Base-by-base conservation (phyloP, 1,140 invertebrate genomes). In the Spodoptera litura region DNA sequence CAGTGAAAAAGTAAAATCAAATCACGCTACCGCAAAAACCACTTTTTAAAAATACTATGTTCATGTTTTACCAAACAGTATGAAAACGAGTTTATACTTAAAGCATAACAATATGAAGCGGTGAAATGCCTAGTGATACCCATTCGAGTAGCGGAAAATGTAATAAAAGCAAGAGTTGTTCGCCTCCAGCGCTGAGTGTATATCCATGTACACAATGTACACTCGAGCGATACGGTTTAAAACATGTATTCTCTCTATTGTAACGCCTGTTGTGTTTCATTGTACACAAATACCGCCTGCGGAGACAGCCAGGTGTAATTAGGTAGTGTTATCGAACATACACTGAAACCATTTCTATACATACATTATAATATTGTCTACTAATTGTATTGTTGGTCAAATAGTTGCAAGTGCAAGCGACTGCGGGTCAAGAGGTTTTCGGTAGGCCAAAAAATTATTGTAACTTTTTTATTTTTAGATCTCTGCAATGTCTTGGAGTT, bases 151-250 rank as follows among this genome's bases (percentile, higher is more conserved):
- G 11, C 64, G 49, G 64, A 68, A 52, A 44, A 52, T 44, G 31
- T 44, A 68, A 68, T 52, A 68, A 68, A 68, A 68, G 44, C 49
- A 68, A n/a, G 49, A 68, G 49, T 68, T 68, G 44, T 52, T 49
- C 8, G 64, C 64, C 64, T 53, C 11, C 49, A 52, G 64, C 64
- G 61, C 25, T 52, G 64, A 68, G 64, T 68, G 64, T 27, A 49
- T 51, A 68, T 52, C 49, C 64, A 64, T 49, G 61, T 64, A 59
- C 58, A 12, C 58, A 3, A 0, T 58, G 20, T 61, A 66, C 62
- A 49, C 44, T 66, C 49, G 38, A 68, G 64, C 64, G 11, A 53
- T 25, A 25, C 25, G 15, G 11, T 64, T 51, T 68, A 52, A 68
- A 51, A 68, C 64, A 13, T 68, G 15, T 68, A 8, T 68, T 8